Base-by-base conservation (phyloP, 2,113 vertebrate species). In the Xyrauchen texanus region DNA sequence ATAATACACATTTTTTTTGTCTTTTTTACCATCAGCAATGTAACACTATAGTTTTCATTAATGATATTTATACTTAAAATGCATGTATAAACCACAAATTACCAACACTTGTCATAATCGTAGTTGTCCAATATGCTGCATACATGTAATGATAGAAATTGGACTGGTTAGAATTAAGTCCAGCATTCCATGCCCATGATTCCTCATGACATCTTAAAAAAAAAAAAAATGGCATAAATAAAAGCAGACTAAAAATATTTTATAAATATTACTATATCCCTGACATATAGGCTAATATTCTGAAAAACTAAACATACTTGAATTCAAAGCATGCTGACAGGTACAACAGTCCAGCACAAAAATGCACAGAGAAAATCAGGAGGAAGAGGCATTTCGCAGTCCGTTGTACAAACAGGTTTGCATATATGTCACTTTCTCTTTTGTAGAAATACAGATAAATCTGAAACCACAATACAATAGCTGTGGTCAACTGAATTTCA, bases 391-490 rank as follows among this genome's bases (percentile, higher is more conserved):
- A 83, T 67, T 83, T 83, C 13, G 42, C 53, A n/a, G 62, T 68
- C 8, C 82, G 77, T 52, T 80, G 68, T 15, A 42, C 62, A 21
- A 42, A 76, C 6, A 70, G 4, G 51, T 83, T 73, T 9, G 72
- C 71, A 13, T 72, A 51, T n/a, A 80, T 58, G 63, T 81, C 68
- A 15, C 67, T 3, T 72, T 83, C 74, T 8, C 67, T 83, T 77
- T 77, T 62, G 8, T n/a, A n/a, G 68, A 80, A 83, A 80, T 66
- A 77, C n/a, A 72, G 42, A 55, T 76, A 81, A 46, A 83, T 34
- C 82, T 83, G 47, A 57, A 81, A 53, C 4, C 42, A 72, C n/a
- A 80, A 74, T 9, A 16, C 16, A 44, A 57, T 13, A 12, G 7
- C 6, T 1, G 10, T 42, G 15, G 4, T 52, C 47, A 68, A 42